Evolutionary conservation across 2,888 invertebrate species (phyloP).

Genomic region (Octonoba sinensis): DNA sequence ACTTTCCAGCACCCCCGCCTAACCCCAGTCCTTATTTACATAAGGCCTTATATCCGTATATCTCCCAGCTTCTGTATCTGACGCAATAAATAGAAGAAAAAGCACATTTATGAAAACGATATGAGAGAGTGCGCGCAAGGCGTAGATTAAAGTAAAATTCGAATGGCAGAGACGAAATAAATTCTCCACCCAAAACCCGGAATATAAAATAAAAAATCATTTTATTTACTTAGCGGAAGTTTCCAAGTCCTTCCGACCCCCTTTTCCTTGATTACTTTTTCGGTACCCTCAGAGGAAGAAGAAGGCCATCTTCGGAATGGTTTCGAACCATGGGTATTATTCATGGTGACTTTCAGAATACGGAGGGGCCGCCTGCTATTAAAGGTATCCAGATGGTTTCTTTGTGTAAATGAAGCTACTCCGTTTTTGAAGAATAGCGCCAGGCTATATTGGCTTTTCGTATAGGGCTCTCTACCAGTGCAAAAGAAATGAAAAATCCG

Average conservation of each 20-base stretch:
- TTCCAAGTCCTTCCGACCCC: conserved; percentile 2
- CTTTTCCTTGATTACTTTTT: conserved; percentile 45
- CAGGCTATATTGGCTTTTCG: conserved; percentile 27
- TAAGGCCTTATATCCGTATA: conserved; percentile 19
- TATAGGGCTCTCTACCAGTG: conserved; percentile 6
- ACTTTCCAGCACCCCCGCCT: too few relatives aligned
- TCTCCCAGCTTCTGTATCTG: conserved; percentile 15
- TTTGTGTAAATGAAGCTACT: conserved; percentile 50
- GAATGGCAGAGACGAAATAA: conserved; percentile 40
- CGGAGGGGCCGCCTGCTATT: conserved; percentile 21
- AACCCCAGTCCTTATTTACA: conserved; percentile 28
- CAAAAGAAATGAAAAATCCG: conserved; percentile 26
- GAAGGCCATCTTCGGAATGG: conserved; percentile 18
- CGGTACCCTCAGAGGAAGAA: conserved; percentile 21
- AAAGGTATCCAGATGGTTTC: conserved; percentile 55
- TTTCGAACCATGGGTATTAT: conserved; percentile 35
- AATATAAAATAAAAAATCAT: conserved; percentile 47
- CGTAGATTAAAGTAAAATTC: conserved; percentile 51
- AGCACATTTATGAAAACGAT: conserved; percentile 58
- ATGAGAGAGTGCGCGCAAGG: conserved; percentile 1
- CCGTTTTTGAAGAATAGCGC: conserved; percentile 30
- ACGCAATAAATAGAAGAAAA: conserved; percentile 55
- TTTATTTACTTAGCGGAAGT: conserved; percentile 54
- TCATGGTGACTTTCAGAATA: conserved; percentile 36
- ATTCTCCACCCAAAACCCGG: conserved; percentile 26